Conservation (phyloP, 2,888 invertebrate species). For the Tiliacea citrago region DNA sequence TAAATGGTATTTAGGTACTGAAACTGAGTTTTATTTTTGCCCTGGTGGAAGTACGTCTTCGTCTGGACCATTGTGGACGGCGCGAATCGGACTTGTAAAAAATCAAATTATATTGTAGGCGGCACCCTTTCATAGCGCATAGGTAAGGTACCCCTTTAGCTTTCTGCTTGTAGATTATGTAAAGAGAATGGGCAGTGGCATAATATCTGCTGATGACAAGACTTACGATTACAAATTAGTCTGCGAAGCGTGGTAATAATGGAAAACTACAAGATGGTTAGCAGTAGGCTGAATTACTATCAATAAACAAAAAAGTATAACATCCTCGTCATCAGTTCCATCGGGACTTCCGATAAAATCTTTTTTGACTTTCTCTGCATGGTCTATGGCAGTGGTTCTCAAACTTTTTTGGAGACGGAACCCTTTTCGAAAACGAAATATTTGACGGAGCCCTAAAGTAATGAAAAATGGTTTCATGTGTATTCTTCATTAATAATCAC, state of each 20-base stretch:
- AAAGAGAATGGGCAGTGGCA: background rate
- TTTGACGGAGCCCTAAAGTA: too few relatives aligned
- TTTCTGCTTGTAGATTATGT: background rate
- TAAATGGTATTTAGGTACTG: slow-evolving; percentile 34
- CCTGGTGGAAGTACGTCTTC: background rate
- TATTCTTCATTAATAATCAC: too few relatives aligned
- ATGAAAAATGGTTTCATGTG: too few relatives aligned
- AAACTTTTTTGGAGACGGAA: too few relatives aligned
- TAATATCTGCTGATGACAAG: background rate
- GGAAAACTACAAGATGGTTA: background rate
- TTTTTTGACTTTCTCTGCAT: too few relatives aligned
- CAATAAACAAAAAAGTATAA: too few relatives aligned
- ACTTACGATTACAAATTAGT: background rate
- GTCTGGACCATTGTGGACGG: too few relatives aligned
- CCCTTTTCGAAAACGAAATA: too few relatives aligned
- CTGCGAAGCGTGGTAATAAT: background rate
- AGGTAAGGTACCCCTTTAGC: background rate
- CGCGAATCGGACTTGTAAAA: background rate
- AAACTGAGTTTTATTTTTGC: background rate
- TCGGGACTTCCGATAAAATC: too few relatives aligned
- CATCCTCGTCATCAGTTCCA: too few relatives aligned
- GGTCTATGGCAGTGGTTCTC: too few relatives aligned
- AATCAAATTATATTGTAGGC: background rate
- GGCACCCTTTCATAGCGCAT: background rate
- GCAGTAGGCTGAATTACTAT: background rate